These are phyloP conservation scores for Ceriagrion tenellum DNA, from an alignment of 2,888 invertebrate species.

Conservation along the genomic window DNA sequence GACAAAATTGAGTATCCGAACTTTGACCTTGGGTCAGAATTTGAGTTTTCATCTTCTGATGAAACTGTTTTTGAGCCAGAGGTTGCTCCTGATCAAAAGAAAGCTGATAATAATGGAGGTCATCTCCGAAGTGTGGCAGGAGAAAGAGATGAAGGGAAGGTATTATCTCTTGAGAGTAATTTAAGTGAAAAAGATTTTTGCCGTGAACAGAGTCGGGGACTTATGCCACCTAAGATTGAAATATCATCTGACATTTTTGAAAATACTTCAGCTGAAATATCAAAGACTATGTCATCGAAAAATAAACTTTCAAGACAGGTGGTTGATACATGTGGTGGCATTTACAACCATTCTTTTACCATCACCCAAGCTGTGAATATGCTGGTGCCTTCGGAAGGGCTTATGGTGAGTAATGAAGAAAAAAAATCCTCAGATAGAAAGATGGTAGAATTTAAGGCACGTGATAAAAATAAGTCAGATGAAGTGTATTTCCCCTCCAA, in stretches of 20 bases:
- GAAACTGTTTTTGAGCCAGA: background rate
- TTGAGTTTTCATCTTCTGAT: constrained; percentile 25
- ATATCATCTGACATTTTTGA: background rate
- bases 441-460: background rate
- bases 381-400: background rate
- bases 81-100: background rate
- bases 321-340: background rate
- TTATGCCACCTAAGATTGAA: background rate
- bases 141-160: background rate
- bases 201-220: background rate
- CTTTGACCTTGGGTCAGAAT: constrained; percentile 24
- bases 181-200: background rate
- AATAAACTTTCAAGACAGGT: background rate
- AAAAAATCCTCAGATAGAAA: background rate
- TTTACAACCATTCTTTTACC: constrained; percentile 28
- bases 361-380: constrained; percentile 33
- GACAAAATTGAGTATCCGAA: background rate
- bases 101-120: background rate
- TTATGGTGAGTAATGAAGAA: background rate
- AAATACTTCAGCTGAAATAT: background rate
- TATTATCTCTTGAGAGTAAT: background rate
- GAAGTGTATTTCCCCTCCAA: background rate
- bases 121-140: background rate
- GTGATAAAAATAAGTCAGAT: background rate
- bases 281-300: background rate